Evolutionary conservation across 2,113 vertebrate species (phyloP).

Genomic region (Macaca fascicularis): T2T-MFA8v1.1 NC_088390.1:35588501-35589000

Average conservation of each 20-base stretch:
- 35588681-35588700: conserved; percentile 74
- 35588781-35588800: conserved; percentile 76
- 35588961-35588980: conserved; percentile 81
- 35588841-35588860: conserved; percentile 58
- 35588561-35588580: neutral
- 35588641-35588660: neutral
- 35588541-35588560: neutral
- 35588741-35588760: conserved; percentile 81
- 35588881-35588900: conserved; percentile 84
- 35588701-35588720: conserved; percentile 64
- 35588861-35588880: conserved; percentile 52
- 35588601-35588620: neutral
- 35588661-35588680: conserved; percentile 54
- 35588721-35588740: conserved; percentile 71
- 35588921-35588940: conserved; percentile 75
- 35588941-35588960: conserved; percentile 81
- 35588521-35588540: neutral
- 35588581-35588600: neutral
- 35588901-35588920: conserved; percentile 77
- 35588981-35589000: conserved; percentile 74
- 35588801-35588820: conserved; percentile 78
- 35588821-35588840: conserved; percentile 84
- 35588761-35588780: conserved; percentile 82
- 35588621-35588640: neutral
- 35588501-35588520: neutral